Evolutionary conservation across 2,888 invertebrate species (phyloP).

Genomic region (Dryadula phaetusa): DNA sequence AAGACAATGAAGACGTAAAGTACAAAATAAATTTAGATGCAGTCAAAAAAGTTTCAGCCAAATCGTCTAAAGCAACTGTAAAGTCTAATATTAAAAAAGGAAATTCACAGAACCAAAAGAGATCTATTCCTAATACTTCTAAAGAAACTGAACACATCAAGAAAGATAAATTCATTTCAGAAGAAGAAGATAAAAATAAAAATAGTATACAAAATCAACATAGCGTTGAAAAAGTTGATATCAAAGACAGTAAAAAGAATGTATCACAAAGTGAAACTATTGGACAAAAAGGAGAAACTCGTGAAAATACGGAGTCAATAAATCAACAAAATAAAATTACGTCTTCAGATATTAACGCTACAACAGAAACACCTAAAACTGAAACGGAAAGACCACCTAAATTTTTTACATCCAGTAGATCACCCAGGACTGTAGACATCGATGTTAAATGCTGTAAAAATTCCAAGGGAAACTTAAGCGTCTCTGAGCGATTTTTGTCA

Average conservation of each 20-base stretch:
- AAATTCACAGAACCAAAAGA: conserved; percentile 58
- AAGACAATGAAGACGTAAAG: conserved; percentile 63
- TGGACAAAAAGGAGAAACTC: conserved; percentile 43
- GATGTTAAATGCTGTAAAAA: conserved; percentile 78
- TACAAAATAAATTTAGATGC: conserved; percentile 74
- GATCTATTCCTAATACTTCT: conserved; percentile 52
- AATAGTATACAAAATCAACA: conserved; percentile 29
- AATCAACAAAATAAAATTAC: conserved; percentile 40
- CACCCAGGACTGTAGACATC: conserved; percentile 75
- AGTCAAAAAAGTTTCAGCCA: conserved; percentile 59
- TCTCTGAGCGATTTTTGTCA: conserved; percentile 75
- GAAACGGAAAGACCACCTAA: conserved; percentile 77
- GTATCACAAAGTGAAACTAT: conserved; percentile 46
- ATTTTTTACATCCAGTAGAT: conserved; percentile 76
- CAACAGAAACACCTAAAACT: conserved; percentile 62
- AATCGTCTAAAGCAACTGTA: conserved; percentile 57
- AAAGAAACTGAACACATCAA: conserved; percentile 45
- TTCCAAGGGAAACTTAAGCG: conserved; percentile 76
- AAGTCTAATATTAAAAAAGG: conserved; percentile 63
- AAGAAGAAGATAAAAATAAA: conserved; percentile 42
- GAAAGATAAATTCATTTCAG: conserved; percentile 26
- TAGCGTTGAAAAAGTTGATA: conserved; percentile 33
- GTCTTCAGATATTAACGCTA: conserved; percentile 18
- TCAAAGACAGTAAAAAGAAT: conserved; percentile 30
- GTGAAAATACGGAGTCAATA: conserved; percentile 50